These are phyloP conservation scores for Caenorhabditis sp. DNA, from an alignment of 2,888 invertebrate species.

Conservation along the genomic window DNA sequence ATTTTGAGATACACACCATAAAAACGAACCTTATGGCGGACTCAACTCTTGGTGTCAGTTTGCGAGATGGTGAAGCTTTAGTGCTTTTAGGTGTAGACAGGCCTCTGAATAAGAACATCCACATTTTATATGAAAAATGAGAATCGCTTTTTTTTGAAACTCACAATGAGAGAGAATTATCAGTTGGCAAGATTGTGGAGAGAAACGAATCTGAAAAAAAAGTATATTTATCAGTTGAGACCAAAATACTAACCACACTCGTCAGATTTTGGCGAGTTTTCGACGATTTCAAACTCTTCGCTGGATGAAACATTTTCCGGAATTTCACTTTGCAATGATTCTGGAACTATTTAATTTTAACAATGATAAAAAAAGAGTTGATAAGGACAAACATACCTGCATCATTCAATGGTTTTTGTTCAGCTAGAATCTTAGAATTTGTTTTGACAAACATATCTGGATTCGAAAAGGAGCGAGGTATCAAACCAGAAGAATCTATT, in stretches of 20 bases:
- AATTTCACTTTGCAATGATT: no score
- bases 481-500: background rate
- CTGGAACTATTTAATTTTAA: background rate
- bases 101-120: no score
- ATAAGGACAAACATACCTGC: background rate
- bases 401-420: background rate
- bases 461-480: constrained; percentile 22
- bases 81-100: background rate
- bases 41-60: background rate
- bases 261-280: background rate
- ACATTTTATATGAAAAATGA: background rate
- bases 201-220: background rate
- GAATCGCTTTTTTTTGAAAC: background rate
- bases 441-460: constrained; percentile 20
- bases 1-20: background rate
- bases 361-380: background rate
- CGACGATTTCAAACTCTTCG: background rate
- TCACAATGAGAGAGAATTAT: background rate
- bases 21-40: background rate
- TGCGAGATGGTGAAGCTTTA: background rate
- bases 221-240: background rate
- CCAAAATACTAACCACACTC: background rate
- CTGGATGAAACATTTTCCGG: background rate
- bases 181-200: background rate
- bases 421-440: background rate